phyloP scores from a whole-genome alignment of 92 coral and sea anemone genomes.

The Siderastrea siderea region DNA sequence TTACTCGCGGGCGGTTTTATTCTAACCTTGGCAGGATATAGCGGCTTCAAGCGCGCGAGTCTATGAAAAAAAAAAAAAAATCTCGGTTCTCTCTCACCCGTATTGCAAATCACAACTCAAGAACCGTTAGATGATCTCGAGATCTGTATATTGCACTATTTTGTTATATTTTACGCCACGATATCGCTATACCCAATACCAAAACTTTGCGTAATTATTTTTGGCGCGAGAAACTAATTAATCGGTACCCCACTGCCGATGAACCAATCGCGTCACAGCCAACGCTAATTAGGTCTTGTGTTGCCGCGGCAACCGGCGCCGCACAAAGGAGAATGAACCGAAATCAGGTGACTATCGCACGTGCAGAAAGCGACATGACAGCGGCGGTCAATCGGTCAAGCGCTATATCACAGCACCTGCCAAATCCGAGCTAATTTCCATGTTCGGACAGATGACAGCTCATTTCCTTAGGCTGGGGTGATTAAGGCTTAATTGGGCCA shows the following conservation, averaged over 20 bases:
- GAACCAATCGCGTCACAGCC: slow-evolving; percentile 73
- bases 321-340: slow-evolving; percentile 86
- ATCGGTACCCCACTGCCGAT: slow-evolving; percentile 83
- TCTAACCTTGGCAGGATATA: slow-evolving; percentile 39
- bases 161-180: slow-evolving; percentile 15
- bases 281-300: slow-evolving; percentile 83
- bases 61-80: not conserved
- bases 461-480: slow-evolving; percentile 98
- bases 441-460: slow-evolving; percentile 96
- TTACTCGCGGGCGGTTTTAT: slow-evolving; percentile 34
- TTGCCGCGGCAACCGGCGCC: slow-evolving; percentile 86
- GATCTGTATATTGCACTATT: slow-evolving; percentile 8
- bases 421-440: slow-evolving; percentile 90
- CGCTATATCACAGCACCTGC: slow-evolving; percentile 93
- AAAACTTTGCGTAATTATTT: slow-evolving; percentile 73
- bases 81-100: slow-evolving; percentile 28
- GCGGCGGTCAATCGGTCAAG: slow-evolving; percentile 79
- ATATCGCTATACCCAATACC: slow-evolving; percentile 27
- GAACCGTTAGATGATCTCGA: slow-evolving; percentile 15
- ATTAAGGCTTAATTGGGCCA: slow-evolving; percentile 99
- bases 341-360: slow-evolving; percentile 85
- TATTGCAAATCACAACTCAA: slow-evolving; percentile 11
- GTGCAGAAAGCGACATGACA: slow-evolving; percentile 90
- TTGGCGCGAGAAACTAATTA: slow-evolving; percentile 91
- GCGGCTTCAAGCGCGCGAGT: slow-evolving; percentile 9